Conservation (phyloP, 1,140 invertebrate genomes). For the Sminthurides bifidus region DNA sequence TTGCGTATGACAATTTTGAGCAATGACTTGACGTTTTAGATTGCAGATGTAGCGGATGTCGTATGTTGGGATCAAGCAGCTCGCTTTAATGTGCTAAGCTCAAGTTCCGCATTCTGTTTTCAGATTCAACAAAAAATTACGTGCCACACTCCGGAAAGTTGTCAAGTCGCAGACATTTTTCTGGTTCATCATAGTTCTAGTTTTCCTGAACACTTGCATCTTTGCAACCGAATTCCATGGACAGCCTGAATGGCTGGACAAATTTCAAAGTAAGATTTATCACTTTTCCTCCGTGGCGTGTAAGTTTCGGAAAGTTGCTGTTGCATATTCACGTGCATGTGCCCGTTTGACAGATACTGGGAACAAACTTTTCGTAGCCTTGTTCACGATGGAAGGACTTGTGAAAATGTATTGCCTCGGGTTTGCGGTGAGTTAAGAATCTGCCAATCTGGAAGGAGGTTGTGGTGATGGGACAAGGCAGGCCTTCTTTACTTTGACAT, state of each 20-base stretch:
- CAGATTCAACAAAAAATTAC: slow-evolving; percentile 15
- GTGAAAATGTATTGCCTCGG: slow-evolving; percentile 99
- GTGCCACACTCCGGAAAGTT: slow-evolving; percentile 3
- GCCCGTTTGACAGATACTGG: slow-evolving; percentile 60
- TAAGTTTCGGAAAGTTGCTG: neutral
- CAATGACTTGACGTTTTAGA: no score
- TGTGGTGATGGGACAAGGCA: no score
- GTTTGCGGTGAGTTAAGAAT: slow-evolving; percentile 65
- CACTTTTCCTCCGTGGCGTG: neutral
- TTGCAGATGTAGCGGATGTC: no score
- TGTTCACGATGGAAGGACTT: slow-evolving; percentile 98
- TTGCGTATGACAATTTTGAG: no score
- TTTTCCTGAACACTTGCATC: slow-evolving; percentile 86
- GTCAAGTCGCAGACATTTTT: slow-evolving; percentile 99
- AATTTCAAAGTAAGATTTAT: slow-evolving; percentile 72
- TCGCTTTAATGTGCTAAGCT: no score
- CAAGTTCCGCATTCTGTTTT: no score
- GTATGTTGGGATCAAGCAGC: no score
- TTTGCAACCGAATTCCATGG: slow-evolving; percentile 95
- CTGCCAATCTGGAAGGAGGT: no score
- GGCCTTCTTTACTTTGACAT: no score
- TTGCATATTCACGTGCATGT: no score
- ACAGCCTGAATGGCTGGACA: slow-evolving; percentile 85
- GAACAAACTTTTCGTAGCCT: slow-evolving; percentile 92
- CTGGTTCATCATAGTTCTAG: slow-evolving; percentile 92